These are phyloP conservation scores for Pocota personata DNA, from an alignment of 2,888 invertebrate species.

Conservation along the genomic window DNA sequence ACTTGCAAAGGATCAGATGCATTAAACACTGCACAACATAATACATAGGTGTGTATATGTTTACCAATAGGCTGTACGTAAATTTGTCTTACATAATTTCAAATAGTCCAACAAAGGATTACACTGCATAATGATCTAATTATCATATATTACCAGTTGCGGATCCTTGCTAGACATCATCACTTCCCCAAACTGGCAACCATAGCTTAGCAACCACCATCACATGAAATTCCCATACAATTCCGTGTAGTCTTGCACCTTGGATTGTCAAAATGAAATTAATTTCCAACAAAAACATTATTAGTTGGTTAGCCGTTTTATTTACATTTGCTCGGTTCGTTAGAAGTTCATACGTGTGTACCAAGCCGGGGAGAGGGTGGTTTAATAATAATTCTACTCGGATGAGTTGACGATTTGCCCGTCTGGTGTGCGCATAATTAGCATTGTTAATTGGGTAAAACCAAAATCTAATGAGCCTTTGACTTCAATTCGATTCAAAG, in stretches of 20 bases:
- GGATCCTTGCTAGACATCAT: background rate
- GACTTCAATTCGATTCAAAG: constrained; percentile 31
- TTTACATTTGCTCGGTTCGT: background rate
- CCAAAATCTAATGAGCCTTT: constrained; percentile 40
- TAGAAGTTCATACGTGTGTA: background rate
- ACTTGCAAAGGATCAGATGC: too few species aligned
- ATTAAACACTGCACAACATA: background rate
- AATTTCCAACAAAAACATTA: background rate
- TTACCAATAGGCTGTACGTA: background rate
- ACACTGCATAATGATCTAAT: background rate
- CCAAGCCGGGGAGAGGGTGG: background rate
- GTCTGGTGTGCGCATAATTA: constrained; percentile 3
- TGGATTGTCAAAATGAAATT: background rate
- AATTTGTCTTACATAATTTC: background rate
- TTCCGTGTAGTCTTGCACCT: background rate
- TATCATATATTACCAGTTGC: background rate
- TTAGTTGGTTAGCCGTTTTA: background rate
- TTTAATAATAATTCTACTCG: too few species aligned
- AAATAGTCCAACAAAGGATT: constrained; percentile 12
- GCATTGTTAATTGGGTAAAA: constrained; percentile 37
- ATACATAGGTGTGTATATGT: too few species aligned
- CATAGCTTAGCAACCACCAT: background rate
- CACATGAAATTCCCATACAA: background rate
- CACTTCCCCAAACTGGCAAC: background rate
- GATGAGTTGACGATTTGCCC: background rate